phyloP scores from a whole-genome alignment of 2,888 invertebrate species.

The Lissonota sp. region DNA sequence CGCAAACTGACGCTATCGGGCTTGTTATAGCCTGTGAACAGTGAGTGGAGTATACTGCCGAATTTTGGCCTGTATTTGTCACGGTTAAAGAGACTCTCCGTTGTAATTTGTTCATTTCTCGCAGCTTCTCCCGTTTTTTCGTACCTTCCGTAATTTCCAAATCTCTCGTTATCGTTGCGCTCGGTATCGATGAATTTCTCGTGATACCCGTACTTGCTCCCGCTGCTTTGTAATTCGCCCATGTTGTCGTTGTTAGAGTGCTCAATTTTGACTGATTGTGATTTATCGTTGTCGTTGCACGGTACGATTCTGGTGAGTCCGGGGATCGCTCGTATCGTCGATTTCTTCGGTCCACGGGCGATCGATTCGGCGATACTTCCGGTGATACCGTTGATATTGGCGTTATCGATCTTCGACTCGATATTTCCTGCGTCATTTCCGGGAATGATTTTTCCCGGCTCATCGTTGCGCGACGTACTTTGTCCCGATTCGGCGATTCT shows the following conservation, averaged over 20 bases:
- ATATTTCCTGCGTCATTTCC: background rate
- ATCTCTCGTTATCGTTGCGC: background rate
- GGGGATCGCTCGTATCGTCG: conserved; percentile 72
- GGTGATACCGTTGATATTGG: conserved; percentile 35
- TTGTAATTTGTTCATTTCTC: conserved; percentile 14
- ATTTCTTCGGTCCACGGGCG: conserved; percentile 70
- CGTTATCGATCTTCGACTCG: conserved; percentile 25
- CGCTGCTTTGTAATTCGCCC: conserved; percentile 53
- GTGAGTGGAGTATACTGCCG: conserved; percentile 74
- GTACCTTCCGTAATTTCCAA: conserved; percentile 51
- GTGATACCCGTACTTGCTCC: conserved; percentile 59
- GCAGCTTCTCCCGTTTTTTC: conserved; percentile 18
- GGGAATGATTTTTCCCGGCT: conserved; percentile 7
- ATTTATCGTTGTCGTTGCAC: conserved; percentile 61
- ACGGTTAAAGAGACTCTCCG: conserved; percentile 42
- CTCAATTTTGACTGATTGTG: conserved; percentile 67
- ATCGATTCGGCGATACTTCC: conserved; percentile 68
- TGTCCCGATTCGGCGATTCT: conserved; percentile 73
- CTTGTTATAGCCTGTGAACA: conserved; percentile 80
- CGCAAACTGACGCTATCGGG: conserved; percentile 77
- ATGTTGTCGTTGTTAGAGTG: conserved; percentile 64
- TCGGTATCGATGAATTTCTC: conserved; percentile 53
- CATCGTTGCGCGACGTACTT: conserved; percentile 34
- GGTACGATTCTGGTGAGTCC: conserved; percentile 74
- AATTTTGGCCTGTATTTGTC: conserved; percentile 27